phyloP scores from a whole-genome alignment of 2,888 invertebrate genomes.

The Ormyrus thymus region DNA sequence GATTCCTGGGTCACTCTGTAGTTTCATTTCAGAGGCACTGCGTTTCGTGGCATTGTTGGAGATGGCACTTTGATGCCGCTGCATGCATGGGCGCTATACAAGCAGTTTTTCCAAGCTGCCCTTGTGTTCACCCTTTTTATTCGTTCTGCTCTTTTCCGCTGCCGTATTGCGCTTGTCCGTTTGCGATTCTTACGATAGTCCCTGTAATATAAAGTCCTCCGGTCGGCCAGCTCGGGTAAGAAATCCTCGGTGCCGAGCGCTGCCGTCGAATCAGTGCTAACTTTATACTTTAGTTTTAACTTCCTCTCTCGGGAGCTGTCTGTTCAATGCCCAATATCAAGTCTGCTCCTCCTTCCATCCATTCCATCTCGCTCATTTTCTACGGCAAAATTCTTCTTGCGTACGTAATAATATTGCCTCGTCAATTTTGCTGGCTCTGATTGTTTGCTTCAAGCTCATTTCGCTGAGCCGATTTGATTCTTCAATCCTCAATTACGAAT shows the following conservation, averaged over 20 bases:
- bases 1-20: too few relatives aligned
- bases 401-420: too few relatives aligned
- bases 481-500: too few relatives aligned
- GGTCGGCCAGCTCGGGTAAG: conserved; percentile 68
- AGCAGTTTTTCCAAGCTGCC: background rate
- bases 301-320: conserved; percentile 67
- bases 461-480: too few relatives aligned
- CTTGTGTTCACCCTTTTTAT: background rate
- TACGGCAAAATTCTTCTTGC: too few relatives aligned
- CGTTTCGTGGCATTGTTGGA: conserved; percentile 8
- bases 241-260: conserved; percentile 66
- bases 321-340: conserved; percentile 72
- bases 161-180: too few relatives aligned
- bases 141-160: background rate
- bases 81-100: background rate
- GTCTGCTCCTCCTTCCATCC: conserved; percentile 55
- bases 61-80: background rate
- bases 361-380: too few relatives aligned
- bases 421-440: too few relatives aligned
- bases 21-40: conserved; percentile 14
- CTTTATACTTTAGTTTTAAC: conserved; percentile 60
- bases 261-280: conserved; percentile 34
- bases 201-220: conserved; percentile 49
- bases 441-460: too few relatives aligned
- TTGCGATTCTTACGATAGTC: background rate